Evolutionary conservation across 2,797 vertebrate species (phyloP).

Genomic region (Helostoma temminkii): DNA sequence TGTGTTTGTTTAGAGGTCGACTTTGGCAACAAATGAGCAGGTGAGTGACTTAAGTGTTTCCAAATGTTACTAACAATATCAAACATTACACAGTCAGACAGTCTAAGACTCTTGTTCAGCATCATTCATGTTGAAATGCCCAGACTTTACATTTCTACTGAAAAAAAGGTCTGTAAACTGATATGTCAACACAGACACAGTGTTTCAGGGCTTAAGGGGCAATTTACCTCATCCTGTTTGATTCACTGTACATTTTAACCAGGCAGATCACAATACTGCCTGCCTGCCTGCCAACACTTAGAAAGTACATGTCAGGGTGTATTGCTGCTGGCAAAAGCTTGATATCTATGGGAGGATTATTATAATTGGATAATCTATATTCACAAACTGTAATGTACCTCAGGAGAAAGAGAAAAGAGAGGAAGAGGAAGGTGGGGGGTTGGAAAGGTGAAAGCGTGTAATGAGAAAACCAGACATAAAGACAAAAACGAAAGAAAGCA

Average conservation of each 20-base stretch:
- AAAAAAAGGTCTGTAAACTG: slow-evolving; percentile 12
- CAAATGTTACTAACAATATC: slow-evolving; percentile 35
- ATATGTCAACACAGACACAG: slow-evolving; percentile 12
- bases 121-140: slow-evolving; percentile 4
- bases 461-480: slow-evolving; percentile 61
- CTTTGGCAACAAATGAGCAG: slow-evolving; percentile 23
- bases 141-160: slow-evolving; percentile 29
- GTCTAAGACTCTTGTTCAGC: neutral
- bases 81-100: slow-evolving; percentile 11
- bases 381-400: slow-evolving; percentile 53
- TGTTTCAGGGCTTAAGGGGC: slow-evolving; percentile 19
- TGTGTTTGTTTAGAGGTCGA: slow-evolving; percentile 39
- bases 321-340: slow-evolving; percentile 45
- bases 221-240: slow-evolving; percentile 33
- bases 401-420: slow-evolving; percentile 17
- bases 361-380: slow-evolving; percentile 63
- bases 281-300: slow-evolving; percentile 53
- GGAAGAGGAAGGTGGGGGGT: slow-evolving; percentile 33
- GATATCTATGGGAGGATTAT: slow-evolving; percentile 43
- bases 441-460: slow-evolving; percentile 49
- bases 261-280: slow-evolving; percentile 34
- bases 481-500: slow-evolving; percentile 11
- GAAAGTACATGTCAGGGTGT: slow-evolving; percentile 22
- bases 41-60: slow-evolving; percentile 47
- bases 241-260: slow-evolving; percentile 30